Base-by-base conservation (phyloP, 1,140 invertebrate species). In the Drosophila bipectinata region DNA sequence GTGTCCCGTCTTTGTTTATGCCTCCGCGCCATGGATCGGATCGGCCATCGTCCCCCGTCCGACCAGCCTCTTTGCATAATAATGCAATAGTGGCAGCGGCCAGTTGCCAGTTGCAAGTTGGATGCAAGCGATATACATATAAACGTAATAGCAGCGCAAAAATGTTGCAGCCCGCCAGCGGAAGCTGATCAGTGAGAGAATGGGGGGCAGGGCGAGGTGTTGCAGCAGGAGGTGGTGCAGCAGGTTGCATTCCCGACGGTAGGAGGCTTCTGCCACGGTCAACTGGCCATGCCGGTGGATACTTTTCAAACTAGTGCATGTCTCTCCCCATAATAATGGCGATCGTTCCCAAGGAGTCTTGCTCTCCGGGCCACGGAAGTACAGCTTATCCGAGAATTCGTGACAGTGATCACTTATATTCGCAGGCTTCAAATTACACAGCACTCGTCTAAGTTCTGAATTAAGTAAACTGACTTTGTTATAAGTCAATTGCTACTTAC, bases 21-120 rank as follows among this genome's bases (percentile, higher is more conserved):
- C 14, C 45, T 47, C 53, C 57, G 12, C 51, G 37, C 10, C 34
- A n/a, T 37, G 34, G 34, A 37, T 37, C 10, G 34, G 8, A 37
- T 37, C 10, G 34, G 8, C 14, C 41, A 44, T 9, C 57, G 34
- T 7, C 21, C 45, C 18, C 44, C 14, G 9, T 48, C 41, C 48
- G 44, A 30, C 28, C 67, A 78, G 75, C 78, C 68, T 68, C 67
- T 88, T 87, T 88, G 79, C 83, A 87, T 87, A 87, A 79, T 77
- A 77, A 69, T 84, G 79, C 67, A 77, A 71, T 55, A 74, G 44
- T 62, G 51, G 57, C 72, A 75, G 53, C 41, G 68, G 51, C 68
- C 24, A 47, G 61, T 41, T 10, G 26, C 26, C 24, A 57, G 66
- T 66, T 73, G 51, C 52, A 49, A 61, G 52, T 71, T 61, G 57